phyloP scores from a whole-genome alignment of 2,113 vertebrate genomes.

The Myxocyprinus asiaticus region DNA sequence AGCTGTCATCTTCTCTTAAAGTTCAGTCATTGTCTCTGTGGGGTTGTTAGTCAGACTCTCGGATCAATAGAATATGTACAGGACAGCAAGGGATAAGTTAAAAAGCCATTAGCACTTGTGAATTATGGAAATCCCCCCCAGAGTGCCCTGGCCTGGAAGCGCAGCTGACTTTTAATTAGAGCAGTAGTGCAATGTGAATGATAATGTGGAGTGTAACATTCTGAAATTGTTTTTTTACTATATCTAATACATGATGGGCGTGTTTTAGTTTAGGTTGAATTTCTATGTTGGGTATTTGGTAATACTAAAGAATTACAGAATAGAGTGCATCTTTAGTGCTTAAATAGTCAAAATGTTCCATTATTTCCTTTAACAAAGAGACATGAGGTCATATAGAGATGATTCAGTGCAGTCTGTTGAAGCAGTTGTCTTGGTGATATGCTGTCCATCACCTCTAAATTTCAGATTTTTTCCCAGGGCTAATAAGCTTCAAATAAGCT shows the following conservation, averaged over 20 bases:
- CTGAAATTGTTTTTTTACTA: neutral
- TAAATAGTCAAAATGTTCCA: too few relatives aligned
- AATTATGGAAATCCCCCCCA: conserved; percentile 51
- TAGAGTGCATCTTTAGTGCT: too few relatives aligned
- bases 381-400: too few relatives aligned
- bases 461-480: too few relatives aligned
- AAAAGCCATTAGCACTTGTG: conserved; percentile 40
- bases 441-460: too few relatives aligned
- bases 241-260: neutral
- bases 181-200: conserved; percentile 10
- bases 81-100: conserved; percentile 38
- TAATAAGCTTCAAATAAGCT: too few relatives aligned
- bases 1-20: neutral
- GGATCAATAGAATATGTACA: conserved; percentile 48
- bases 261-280: neutral
- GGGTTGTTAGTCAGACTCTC: conserved; percentile 49
- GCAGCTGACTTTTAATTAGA: conserved; percentile 50
- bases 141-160: conserved; percentile 2
- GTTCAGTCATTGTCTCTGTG: conserved; percentile 23
- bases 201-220: conserved; percentile 15
- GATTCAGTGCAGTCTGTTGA: too few relatives aligned
- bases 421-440: too few relatives aligned
- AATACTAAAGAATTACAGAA: neutral
- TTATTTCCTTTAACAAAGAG: too few relatives aligned
- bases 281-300: neutral